phyloP scores from a whole-genome alignment of 2,888 invertebrate genomes.

The Cetonia aurata region DNA sequence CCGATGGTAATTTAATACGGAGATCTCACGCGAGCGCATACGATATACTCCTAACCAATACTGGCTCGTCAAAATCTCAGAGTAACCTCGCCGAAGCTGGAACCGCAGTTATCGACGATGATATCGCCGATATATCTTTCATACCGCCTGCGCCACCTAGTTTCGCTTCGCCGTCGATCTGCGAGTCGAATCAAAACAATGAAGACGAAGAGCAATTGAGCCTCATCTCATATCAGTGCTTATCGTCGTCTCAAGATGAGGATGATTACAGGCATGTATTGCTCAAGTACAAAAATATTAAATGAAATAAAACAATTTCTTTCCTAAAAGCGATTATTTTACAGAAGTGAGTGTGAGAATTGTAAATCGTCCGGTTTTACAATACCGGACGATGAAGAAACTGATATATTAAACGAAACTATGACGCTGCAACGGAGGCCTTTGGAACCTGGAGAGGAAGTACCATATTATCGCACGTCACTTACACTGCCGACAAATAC shows the following conservation, averaged over 20 bases:
- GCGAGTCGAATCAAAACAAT: slow-evolving; percentile 40
- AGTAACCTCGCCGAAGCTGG: slow-evolving; percentile 46
- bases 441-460: slow-evolving; percentile 66
- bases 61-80: slow-evolving; percentile 47
- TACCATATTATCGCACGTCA: slow-evolving; percentile 74
- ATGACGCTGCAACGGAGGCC: slow-evolving; percentile 77
- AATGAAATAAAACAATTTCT: neutral
- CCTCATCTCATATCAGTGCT: slow-evolving; percentile 58
- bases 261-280: slow-evolving; percentile 59
- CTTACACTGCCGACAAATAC: slow-evolving; percentile 76
- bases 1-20: slow-evolving; percentile 46
- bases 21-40: slow-evolving; percentile 47
- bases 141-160: slow-evolving; percentile 43
- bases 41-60: slow-evolving; percentile 47
- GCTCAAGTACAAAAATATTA: neutral
- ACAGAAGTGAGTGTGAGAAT: slow-evolving; percentile 85
- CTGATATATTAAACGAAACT: slow-evolving; percentile 73
- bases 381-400: slow-evolving; percentile 70
- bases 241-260: slow-evolving; percentile 59
- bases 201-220: slow-evolving; percentile 49
- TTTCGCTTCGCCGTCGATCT: slow-evolving; percentile 31
- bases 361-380: slow-evolving; percentile 80
- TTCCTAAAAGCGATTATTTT: slow-evolving; percentile 34
- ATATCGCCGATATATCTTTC: slow-evolving; percentile 23
- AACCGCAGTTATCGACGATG: slow-evolving; percentile 22